Evolutionary conservation across 1,140 invertebrate genomes (phyloP), one percentile per base, ranked within the genome.

Genomic region (Cyphomyrmex costatus): DNA sequence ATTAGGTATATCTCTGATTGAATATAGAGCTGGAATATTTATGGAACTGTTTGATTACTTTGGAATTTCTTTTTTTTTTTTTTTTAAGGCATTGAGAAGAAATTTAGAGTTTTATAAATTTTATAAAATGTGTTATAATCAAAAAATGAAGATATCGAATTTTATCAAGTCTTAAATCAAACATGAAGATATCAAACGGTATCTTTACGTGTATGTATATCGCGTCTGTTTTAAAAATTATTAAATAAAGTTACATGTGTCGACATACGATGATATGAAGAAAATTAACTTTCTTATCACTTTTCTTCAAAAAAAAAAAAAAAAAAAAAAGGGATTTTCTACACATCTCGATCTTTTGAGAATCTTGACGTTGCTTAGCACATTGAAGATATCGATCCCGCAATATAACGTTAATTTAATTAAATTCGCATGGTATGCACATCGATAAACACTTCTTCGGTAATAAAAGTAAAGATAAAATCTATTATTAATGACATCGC

Each of bases 401-500:
- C 24, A 16, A 21, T 14, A 71, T 58, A 51, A 51, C 30, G 27
- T 24, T 30, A 27, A 27, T 70, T 76, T 56, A n/a, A 74, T 86
- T 66, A 65, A 80, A 65, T 76, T 76, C 73, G 36, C 56, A 49
- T 51, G 63, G 60, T 66, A 53, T 19, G 60, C 3, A 56, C 61
- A 74, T 79, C 66, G 66, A 74, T 80, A 63, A 88, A 88, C 60
- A 33, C 36, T 78, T 70, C 85, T 79, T 80, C 76, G 82, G 80
- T 89, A 86, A 89, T 88, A 14, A 86, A 65, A 63, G 21, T 58
- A 56, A n/a, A 58, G 53, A 63, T 65, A 70, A 42, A 86, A 86
- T 86, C 70, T 49, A 73, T 85, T 78, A 58, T 74, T n/a, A 85
- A 56, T 21, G 5, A n/a, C 42, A 49, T n/a, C 3, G n/a, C 5